Evolutionary conservation across 1,140 invertebrate genomes (phyloP).

Genomic region (Trachymyrmex septentrionalis): DNA sequence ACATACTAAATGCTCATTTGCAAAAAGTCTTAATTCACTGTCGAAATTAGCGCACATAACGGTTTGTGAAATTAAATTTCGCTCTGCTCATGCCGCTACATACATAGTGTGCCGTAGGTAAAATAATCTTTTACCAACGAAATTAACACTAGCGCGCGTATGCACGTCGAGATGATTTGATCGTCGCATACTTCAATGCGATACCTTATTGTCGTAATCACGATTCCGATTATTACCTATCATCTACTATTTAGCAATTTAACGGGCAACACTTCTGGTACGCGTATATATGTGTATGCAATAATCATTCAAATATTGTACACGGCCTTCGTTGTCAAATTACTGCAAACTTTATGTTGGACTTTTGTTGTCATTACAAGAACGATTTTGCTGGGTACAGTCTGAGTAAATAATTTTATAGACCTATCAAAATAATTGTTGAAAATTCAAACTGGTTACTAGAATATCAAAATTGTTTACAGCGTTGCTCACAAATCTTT

Average conservation of each 20-base stretch:
- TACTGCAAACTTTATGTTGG: too few relatives aligned
- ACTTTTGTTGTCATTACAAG: too few relatives aligned
- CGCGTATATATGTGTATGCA: background rate
- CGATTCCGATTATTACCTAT: constrained; percentile 60
- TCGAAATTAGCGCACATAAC: constrained; percentile 57
- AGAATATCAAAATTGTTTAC: too few relatives aligned
- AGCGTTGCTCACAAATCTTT: too few relatives aligned
- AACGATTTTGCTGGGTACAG: too few relatives aligned
- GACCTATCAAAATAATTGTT: too few relatives aligned
- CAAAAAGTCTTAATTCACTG: constrained; percentile 59
- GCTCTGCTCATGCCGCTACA: background rate
- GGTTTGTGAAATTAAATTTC: constrained; percentile 52
- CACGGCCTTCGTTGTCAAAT: too few relatives aligned
- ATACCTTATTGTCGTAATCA: constrained; percentile 53
- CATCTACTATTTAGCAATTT: constrained; percentile 49
- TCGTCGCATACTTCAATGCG: constrained; percentile 11
- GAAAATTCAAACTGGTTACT: too few relatives aligned
- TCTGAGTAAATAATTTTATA: too few relatives aligned
- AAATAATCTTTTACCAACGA: constrained; percentile 45
- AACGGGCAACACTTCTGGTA: constrained; percentile 45
- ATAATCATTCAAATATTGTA: constrained; percentile 63
- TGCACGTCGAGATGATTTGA: constrained; percentile 14
- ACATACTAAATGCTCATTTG: constrained; percentile 56
- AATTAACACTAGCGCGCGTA: constrained; percentile 24
- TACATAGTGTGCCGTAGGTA: background rate